Base-by-base conservation (phyloP, 2,888 invertebrate genomes). In the Helobdella robusta region DNA sequence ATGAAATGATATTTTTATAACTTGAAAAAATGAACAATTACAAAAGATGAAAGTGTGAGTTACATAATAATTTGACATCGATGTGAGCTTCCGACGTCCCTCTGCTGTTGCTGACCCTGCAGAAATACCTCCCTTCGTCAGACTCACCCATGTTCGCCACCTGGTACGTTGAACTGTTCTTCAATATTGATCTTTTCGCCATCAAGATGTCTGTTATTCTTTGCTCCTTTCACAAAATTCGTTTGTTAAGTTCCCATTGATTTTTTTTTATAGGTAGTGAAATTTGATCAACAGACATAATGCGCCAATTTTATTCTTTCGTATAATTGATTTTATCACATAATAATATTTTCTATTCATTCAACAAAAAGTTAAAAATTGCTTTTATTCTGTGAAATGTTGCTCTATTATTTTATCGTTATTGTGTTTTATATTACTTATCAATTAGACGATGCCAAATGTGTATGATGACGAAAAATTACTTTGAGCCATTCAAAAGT, bases 401-500 rank as follows among this genome's bases (percentile, higher is more conserved):
- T n/a, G n/a, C n/a, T n/a, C n/a, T n/a, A n/a, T n/a, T n/a, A n/a
- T n/a, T n/a, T n/a, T n/a, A n/a, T n/a, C n/a, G n/a, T n/a, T n/a
- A n/a, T n/a, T n/a, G n/a, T n/a, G n/a, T n/a, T n/a, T n/a, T n/a
- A n/a, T n/a, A n/a, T n/a, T n/a, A n/a, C n/a, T n/a, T n/a, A n/a
- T n/a, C n/a, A n/a, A n/a, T n/a, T n/a, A n/a, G n/a, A n/a, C n/a
- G n/a, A n/a, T n/a, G n/a, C n/a, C n/a, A n/a, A n/a, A n/a, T n/a
- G n/a, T n/a, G n/a, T n/a, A n/a, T n/a, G n/a, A n/a, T n/a, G n/a
- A n/a, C n/a, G n/a, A n/a, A n/a, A n/a, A n/a, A 28, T 25, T 23
- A 50, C 62, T 46, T 62, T 62, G n/a, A 50, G 50, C 62, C 62
- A 62, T n/a, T 62, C 62, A 23, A 20, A 46, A 32, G 48, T 62